Base-by-base conservation (phyloP, 37 sponge, comb jelly and placozoan species). In the Theonella swinhoei region DNA sequence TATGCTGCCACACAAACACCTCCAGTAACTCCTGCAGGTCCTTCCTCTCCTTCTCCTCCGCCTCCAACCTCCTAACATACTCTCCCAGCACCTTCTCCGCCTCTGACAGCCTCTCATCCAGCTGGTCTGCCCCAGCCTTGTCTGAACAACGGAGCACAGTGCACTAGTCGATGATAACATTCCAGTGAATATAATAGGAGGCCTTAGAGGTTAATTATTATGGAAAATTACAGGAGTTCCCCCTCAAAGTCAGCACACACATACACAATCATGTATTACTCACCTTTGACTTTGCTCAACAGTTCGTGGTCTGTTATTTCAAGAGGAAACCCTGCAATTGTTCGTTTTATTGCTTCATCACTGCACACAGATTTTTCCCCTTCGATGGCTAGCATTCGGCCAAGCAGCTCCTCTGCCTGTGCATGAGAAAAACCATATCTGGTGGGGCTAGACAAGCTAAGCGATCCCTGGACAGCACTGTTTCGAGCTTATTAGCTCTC, bases 21-120 rank as follows among this genome's bases (percentile, higher is more conserved):
- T 86, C 91, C 23, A 92, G 83, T 8, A 86, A 68, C 25, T 90
- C 80, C 19, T 90, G 78, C 20, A 92, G 59, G 25, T 92, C 89
- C 32, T 82, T 68, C 64, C 90, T 80, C 38, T 95, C 96, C 68
- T 88, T 79, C 36, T 90, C 58, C 73, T 90, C 91, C 20, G 75
- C 70, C 54, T 81, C 76, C 39, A 95, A 70, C 5, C 68, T 42
- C 0, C 32, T 61, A 60, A 61, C 77, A 69, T 92, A 89, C 22
- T 84, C 83, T 47, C 58, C 35, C 19, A 95, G 60, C 64, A 90
- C 43, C 28, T 70, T 65, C 2, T 70, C n/a, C 9, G 90, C 79
- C 37, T 90, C 88, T 0, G 76, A 84, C 30, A 87, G 80, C 33
- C 78, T 41, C 47, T 74, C 65, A 1, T 79, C 43, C 24, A 94